These are phyloP conservation scores for Drosophila watanabei DNA, from an alignment of 1,140 invertebrate species.

Conservation along the genomic window DNA sequence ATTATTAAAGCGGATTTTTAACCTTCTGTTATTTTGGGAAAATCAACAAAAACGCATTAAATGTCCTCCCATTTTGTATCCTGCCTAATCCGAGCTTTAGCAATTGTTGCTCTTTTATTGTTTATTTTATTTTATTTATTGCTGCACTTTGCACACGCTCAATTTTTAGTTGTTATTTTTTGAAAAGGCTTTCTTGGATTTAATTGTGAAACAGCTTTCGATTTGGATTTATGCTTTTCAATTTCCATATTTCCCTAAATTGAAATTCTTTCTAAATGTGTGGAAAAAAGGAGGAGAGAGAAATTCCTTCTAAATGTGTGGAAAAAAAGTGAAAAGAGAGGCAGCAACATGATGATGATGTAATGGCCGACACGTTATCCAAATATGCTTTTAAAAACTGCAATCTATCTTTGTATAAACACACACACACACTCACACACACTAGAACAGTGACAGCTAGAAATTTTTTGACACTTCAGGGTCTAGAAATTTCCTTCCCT, in stretches of 20 bases:
- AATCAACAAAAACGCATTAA: neutral
- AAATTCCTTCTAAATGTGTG: no score
- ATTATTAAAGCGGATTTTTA: neutral
- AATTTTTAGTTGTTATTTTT: constrained; percentile 11
- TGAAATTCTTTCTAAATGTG: constrained; percentile 7
- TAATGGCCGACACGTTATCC: constrained; percentile 42
- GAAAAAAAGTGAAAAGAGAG: neutral
- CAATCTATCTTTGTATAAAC: constrained; percentile 75
- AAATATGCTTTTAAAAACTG: constrained; percentile 79
- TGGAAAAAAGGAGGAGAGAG: no score
- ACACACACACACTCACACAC: constrained; percentile 23
- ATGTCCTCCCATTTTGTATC: neutral
- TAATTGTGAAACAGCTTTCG: neutral
- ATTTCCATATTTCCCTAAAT: neutral
- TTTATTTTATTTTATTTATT: neutral
- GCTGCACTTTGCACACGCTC: constrained; percentile 22
- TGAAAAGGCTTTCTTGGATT: neutral
- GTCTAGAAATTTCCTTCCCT: constrained; percentile 17
- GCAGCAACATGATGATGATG: constrained; percentile 6
- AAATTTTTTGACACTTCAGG: constrained; percentile 45
- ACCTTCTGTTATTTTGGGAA: neutral
- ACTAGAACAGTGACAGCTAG: constrained; percentile 28
- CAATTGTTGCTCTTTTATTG: neutral
- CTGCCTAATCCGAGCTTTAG: neutral
- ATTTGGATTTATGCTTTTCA: constrained; percentile 1